Conservation (phyloP, 2,797 vertebrate species). For the Prunella strophiata region DNA sequence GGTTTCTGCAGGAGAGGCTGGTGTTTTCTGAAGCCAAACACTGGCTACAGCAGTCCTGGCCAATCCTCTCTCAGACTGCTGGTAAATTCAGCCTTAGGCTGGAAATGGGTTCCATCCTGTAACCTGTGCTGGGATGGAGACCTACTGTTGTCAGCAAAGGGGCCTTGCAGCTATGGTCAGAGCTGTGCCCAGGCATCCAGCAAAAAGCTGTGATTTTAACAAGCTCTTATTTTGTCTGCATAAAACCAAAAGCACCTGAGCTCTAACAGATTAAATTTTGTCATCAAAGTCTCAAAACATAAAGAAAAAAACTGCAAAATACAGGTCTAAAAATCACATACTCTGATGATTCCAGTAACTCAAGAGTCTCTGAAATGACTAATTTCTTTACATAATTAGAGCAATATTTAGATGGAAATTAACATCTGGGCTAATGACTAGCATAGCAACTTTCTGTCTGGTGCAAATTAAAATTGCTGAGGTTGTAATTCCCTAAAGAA, state of each 20-base stretch:
- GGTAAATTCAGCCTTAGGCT: neutral
- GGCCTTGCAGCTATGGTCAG: neutral
- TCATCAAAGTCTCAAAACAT: neutral
- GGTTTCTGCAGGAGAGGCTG: neutral
- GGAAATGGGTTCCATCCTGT: neutral
- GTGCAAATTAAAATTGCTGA: conserved; percentile 34
- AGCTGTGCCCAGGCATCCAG: neutral
- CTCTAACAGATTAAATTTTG: neutral
- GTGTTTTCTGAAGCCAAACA: neutral
- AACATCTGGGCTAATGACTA: conserved; percentile 53
- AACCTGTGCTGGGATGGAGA: neutral
- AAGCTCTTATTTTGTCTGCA: neutral
- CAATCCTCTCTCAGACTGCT: neutral
- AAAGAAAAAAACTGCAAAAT: neutral
- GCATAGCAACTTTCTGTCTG: conserved; percentile 18
- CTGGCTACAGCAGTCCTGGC: neutral
- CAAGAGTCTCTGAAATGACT: neutral
- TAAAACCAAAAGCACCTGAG: neutral
- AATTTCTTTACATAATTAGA: conserved; percentile 4
- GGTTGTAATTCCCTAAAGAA: conserved; percentile 38
- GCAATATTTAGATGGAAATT: conserved; percentile 60
- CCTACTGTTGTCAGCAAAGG: neutral
- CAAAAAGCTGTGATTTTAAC: neutral
- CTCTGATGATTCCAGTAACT: neutral
- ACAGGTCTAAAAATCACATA: neutral